Evolutionary conservation across 2,888 invertebrate species (phyloP).

Genomic region (Cantharis lateralis): DNA sequence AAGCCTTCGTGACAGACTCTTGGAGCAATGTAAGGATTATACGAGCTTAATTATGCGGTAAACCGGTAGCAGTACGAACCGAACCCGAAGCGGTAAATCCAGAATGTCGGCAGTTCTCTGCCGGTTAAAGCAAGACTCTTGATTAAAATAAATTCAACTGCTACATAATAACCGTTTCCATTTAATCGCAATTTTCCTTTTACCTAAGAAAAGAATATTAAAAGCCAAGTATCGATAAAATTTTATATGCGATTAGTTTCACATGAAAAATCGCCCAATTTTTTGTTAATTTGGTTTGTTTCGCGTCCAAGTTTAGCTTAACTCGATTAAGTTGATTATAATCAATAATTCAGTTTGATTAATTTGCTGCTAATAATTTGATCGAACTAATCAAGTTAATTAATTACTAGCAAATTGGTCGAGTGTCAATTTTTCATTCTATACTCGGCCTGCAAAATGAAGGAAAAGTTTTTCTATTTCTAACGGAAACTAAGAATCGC

Average conservation of each 20-base stretch:
- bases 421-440: neutral
- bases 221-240: neutral
- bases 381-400: neutral
- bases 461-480: neutral
- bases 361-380: neutral
- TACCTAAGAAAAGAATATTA: conserved; percentile 12
- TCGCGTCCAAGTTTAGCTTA: neutral
- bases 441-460: neutral
- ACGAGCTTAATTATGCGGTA: conserved; percentile 48
- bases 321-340: neutral
- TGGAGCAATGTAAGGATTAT: conserved; percentile 46
- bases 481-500: neutral
- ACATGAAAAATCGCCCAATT: neutral
- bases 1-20: conserved; percentile 46
- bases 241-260: neutral
- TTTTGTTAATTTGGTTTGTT: neutral
- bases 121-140: conserved; percentile 14
- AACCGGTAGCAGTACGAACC: conserved; percentile 38
- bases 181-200: conserved; percentile 13
- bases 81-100: conserved; percentile 41
- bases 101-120: conserved; percentile 37
- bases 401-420: neutral
- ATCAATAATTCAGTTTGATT: neutral
- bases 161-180: conserved; percentile 6
- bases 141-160: conserved; percentile 25